Evolutionary conservation across 2,113 vertebrate species (phyloP).

Genomic region (Dissostichus mawsoni): DNA sequence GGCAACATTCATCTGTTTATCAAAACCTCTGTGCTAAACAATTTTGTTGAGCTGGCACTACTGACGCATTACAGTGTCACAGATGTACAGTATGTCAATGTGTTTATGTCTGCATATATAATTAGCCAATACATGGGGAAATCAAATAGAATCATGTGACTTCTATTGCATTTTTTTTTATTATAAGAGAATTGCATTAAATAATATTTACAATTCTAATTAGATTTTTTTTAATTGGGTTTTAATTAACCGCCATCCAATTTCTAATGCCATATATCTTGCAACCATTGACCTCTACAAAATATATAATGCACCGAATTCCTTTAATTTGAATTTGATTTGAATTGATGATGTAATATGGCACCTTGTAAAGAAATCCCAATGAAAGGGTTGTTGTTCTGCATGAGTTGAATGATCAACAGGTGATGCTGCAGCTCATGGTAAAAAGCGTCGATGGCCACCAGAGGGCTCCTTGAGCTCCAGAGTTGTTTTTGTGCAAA

Average conservation of each 20-base stretch:
- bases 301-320: neutral
- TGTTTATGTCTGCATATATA: neutral
- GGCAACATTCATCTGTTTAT: constrained; percentile 27
- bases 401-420: constrained; percentile 45
- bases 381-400: neutral
- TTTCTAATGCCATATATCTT: neutral
- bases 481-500: constrained; percentile 61
- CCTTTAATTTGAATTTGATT: neutral
- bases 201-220: neutral
- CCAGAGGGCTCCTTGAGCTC: constrained; percentile 62
- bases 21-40: neutral
- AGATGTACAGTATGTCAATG: neutral
- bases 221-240: neutral
- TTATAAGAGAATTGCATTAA: neutral
- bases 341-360: no score
- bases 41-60: neutral
- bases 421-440: constrained; percentile 51
- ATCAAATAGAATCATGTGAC: neutral
- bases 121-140: neutral
- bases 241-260: neutral
- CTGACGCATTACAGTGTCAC: neutral
- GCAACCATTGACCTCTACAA: neutral
- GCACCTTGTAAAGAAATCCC: neutral
- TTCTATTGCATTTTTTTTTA: neutral
- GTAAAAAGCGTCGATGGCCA: neutral